A percentile compares a stretch with the other conserved stretches of the same genome.
These are phyloP conservation scores for Eristalis tenax DNA, from an alignment of 2,888 invertebrate species.

Conservation along the genomic window DNA sequence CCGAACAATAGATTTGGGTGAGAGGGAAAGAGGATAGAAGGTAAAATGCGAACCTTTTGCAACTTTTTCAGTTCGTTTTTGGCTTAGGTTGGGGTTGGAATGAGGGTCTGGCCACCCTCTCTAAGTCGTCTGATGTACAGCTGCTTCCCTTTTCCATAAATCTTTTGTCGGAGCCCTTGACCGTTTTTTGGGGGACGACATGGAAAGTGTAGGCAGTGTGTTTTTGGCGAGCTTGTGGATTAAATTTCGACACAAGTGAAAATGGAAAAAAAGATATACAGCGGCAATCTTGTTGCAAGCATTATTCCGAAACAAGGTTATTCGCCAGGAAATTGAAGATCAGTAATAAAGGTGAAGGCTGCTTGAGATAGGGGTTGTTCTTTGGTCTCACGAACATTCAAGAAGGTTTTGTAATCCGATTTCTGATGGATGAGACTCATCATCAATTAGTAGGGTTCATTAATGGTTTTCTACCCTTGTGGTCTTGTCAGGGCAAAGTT, in stretches of 20 bases:
- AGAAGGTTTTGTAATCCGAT: neutral
- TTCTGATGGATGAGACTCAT: neutral
- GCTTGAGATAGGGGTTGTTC: neutral
- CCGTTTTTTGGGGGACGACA: conserved; percentile 19
- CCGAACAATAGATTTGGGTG: conserved; percentile 22
- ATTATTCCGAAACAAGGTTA: conserved; percentile 2
- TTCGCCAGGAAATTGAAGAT: conserved; percentile 7
- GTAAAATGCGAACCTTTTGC: conserved; percentile 24
- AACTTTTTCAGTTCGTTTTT: conserved; percentile 7
- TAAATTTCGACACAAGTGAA: neutral
- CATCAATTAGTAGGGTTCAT: neutral
- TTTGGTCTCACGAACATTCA: neutral
- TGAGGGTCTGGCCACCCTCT: neutral
- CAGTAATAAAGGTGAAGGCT: conserved; percentile 9
- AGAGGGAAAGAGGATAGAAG: conserved; percentile 22
- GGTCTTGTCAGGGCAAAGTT: too few species aligned
- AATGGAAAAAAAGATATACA: neutral
- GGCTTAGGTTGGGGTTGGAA: neutral
- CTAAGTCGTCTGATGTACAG: conserved; percentile 45
- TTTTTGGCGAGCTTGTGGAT: neutral
- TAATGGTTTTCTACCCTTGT: too few species aligned
- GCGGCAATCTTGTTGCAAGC: neutral
- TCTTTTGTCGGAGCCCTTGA: conserved; percentile 49
- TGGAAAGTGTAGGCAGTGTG: neutral
- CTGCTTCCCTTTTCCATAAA: conserved; percentile 55